These are phyloP conservation scores for Anoplolepis gracilipes DNA, from an alignment of 1,140 invertebrate genomes.

Conservation along the genomic window DNA sequence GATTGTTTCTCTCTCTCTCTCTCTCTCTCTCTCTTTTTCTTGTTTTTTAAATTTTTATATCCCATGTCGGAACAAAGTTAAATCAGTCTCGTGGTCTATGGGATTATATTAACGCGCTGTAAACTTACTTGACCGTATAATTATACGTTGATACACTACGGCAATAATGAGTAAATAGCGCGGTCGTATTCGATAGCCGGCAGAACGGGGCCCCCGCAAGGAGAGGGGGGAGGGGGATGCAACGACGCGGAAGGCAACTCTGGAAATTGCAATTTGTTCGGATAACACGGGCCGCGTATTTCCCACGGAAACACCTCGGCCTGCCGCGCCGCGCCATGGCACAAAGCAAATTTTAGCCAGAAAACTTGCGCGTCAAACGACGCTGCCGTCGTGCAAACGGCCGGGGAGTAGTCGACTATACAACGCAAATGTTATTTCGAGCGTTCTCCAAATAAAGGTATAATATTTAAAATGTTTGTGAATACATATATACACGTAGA, in stretches of 20 bases:
- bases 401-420: constrained; percentile 1
- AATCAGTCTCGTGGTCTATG: not conserved
- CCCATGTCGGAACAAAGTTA: not conserved
- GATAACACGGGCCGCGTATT: constrained; percentile 67
- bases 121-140: not conserved
- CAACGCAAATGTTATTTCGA: constrained; percentile 11
- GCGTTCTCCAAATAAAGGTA: constrained; percentile 8
- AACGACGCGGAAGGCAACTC: constrained; percentile 61
- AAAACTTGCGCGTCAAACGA: constrained; percentile 50
- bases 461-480: constrained; percentile 5
- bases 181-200: constrained; percentile 12
- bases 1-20: not conserved
- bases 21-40: not conserved
- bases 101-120: not conserved
- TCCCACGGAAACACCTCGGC: constrained; percentile 59
- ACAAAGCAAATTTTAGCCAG: constrained; percentile 52
- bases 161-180: constrained; percentile 41
- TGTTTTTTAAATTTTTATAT: not conserved
- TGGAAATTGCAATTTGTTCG: constrained; percentile 66
- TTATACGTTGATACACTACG: constrained; percentile 1
- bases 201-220: not conserved
- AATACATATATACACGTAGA: not conserved
- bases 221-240: not conserved
- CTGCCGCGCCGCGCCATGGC: constrained; percentile 23
- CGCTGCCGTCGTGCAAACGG: not conserved